Base-by-base conservation (phyloP, 2,797 vertebrate species). In the Pangasius mekongensis region DNA sequence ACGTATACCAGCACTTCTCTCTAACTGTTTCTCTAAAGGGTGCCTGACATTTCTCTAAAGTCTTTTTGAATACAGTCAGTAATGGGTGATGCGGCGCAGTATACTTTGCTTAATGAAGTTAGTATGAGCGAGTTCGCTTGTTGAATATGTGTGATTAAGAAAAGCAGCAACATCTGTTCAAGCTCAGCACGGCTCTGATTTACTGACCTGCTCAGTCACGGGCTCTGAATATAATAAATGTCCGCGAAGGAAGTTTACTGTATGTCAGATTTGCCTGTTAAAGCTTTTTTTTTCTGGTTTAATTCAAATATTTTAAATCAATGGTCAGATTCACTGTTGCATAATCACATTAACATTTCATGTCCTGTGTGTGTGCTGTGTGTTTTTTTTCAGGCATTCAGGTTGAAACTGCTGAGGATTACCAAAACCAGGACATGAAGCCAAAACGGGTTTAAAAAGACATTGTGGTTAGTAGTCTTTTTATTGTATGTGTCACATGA, bases 121-220 rank as follows among this genome's bases (percentile, higher is more conserved):
- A 77, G 18, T 33, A 77, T 69, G 30, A 82, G 43, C 54, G 24
- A 66, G 56, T 80, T 58, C 52, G 49, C 52, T 87, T 76, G 39
- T 69, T 87, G 62, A 64, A 76, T 47, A 62, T 80, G 60, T 60
- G 71, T 87, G 85, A 89, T 87, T 84, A 80, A 89, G 74, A 84
- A 87, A 71, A 84, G 88, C 78, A 58, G 67, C n/a, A 58, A n/a
- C 85, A 87, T 89, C 85, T 93, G 94, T 93, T 94, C 93, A 39
- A 62, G 30, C 80, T 83, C 80, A 89, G 87, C 54, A 36, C 1
- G 81, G 5, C 69, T 87, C 73, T 73, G 54, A 62, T 71, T 78
- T 39, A 20, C 85, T 84, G 88, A 71, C 73, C 81, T 62, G 85
- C 88, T 76, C 83, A 22, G 18, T 74, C 33, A 66, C 20, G 24